Evolutionary conservation across 2,797 vertebrate genomes (phyloP), one percentile per base, ranked within the genome.

Genomic region (Anas acuta): DNA sequence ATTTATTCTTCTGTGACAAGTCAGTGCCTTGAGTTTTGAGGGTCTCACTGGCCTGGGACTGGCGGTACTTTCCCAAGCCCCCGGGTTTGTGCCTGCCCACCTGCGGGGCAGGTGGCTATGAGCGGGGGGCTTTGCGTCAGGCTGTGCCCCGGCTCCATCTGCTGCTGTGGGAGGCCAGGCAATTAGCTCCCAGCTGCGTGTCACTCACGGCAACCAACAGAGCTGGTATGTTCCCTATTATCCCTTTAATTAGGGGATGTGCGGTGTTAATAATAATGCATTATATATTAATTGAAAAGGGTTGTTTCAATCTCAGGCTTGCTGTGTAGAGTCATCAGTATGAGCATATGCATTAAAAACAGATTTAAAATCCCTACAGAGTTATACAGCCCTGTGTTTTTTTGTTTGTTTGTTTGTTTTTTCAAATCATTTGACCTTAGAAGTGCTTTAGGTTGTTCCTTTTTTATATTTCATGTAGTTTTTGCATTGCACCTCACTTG

Each of bases 241-340:
- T 92, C 84, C 95, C 66, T 78, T 83, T 90, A 93, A 89, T 93
- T 85, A 82, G 49, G 43, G 33, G 64, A 39, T 43, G 47, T 54
- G 56, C 37, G 45, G 37, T 60, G 43, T 61, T 75, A 70, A 32
- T 49, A 72, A 77, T 25, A 22, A 76, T 21, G 8, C 73, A 69
- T 64, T 93, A 22, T 60, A 32, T 58, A 66, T 49, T 67, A 33
- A 69, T 89, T 90, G 72, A 3, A 81, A 88, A 87, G 22, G 6
- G 11, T 33, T 89, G 75, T 92, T 95, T 85, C 11, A 4, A n/a
- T 92, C 67, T 87, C 61, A 91, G 28, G 26, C 61, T 82, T 82
- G 61, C 21, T 64, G 30, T 43, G n/a, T 32, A 51, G 62, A 66
- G 53, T 76, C 45, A 75, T 39, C 3, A 5, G 30, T 58, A 78